A percentile compares a stretch with the other conserved stretches of the same genome.
Evolutionary conservation across 2,113 vertebrate genomes (phyloP).

Genomic region (Psettodes erumei): DNA sequence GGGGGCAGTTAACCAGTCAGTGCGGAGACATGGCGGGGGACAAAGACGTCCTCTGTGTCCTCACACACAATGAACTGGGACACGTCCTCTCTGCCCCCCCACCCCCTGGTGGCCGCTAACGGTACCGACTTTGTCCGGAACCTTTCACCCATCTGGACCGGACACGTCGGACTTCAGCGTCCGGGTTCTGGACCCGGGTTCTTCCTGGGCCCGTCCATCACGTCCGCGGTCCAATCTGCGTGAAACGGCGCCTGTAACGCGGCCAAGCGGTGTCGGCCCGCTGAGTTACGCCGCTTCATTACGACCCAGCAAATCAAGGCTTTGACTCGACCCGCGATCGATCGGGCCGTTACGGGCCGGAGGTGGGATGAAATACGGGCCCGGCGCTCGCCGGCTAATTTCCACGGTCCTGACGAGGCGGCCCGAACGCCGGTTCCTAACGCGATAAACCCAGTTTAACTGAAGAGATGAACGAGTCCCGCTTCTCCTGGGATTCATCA

Average conservation of each 20-base stretch:
- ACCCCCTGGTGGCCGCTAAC: background rate
- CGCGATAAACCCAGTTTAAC: too few relatives aligned
- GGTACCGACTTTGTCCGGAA: background rate
- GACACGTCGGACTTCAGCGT: too few relatives aligned
- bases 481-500: too few relatives aligned
- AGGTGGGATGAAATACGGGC: constrained; percentile 37
- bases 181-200: too few relatives aligned
- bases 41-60: constrained; percentile 68
- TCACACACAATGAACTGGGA: constrained; percentile 49
- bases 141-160: too few relatives aligned
- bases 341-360: constrained; percentile 30
- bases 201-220: too few relatives aligned
- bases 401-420: too few relatives aligned
- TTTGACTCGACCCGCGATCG: constrained; percentile 22
- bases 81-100: constrained; percentile 23
- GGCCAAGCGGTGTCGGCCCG: constrained; percentile 38
- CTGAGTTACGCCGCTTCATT: constrained; percentile 53
- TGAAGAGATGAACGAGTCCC: too few relatives aligned
- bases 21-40: constrained; percentile 4
- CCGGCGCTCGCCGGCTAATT: constrained; percentile 40
- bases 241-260: constrained; percentile 18
- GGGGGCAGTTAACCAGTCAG: background rate
- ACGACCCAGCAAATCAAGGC: constrained; percentile 49
- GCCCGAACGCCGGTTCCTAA: too few relatives aligned
- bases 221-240: too few relatives aligned